These are phyloP conservation scores for Hylaeus anthracinus DNA, from an alignment of 1,140 invertebrate genomes.

Conservation along the genomic window DNA sequence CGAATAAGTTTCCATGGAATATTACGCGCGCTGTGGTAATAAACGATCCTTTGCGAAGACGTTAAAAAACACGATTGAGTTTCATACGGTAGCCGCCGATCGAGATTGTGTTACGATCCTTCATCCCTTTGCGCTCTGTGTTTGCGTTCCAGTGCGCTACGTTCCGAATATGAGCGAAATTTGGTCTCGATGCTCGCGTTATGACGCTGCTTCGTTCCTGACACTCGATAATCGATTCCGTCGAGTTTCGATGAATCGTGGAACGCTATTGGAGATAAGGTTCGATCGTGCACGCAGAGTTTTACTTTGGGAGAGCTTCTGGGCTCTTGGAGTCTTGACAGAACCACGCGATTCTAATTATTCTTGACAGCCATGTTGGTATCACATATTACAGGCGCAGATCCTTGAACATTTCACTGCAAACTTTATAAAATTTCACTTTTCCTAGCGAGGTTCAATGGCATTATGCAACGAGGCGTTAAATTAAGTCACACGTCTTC, in stretches of 20 bases:
- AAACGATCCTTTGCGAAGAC: conserved; percentile 39
- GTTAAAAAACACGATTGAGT: conserved; percentile 36
- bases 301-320: too few species aligned
- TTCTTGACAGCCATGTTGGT: too few species aligned
- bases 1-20: conserved; percentile 43
- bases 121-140: background rate
- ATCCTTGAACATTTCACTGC: too few species aligned
- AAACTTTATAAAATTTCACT: too few species aligned
- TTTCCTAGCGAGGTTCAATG: too few species aligned
- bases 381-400: too few species aligned
- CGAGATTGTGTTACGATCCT: conserved; percentile 17
- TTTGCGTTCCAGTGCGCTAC: background rate
- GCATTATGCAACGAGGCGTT: too few species aligned
- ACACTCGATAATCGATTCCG: background rate
- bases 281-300: too few species aligned
- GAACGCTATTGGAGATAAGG: background rate
- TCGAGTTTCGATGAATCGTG: background rate
- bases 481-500: too few species aligned
- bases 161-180: background rate
- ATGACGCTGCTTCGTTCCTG: background rate
- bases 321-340: too few species aligned
- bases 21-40: conserved; percentile 40
- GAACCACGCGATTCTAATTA: too few species aligned
- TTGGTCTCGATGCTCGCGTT: background rate
- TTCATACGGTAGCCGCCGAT: conserved; percentile 34